Percentiles rank a stretch among this genome's conserved stretches.
Conservation (phyloP, 1,140 invertebrate genomes). For the Calliphora vicina region DNA sequence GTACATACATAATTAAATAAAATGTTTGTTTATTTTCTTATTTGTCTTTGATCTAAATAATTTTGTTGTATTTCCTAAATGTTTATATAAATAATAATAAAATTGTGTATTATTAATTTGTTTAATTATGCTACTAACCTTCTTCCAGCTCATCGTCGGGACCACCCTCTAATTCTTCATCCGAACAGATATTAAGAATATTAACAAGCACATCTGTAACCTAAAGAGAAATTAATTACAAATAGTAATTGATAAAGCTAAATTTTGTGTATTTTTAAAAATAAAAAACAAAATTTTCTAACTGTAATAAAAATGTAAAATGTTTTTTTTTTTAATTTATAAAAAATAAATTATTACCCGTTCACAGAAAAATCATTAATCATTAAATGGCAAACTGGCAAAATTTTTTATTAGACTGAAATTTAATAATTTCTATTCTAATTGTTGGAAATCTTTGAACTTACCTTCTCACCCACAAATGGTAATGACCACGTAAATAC, state of each 20-base stretch:
- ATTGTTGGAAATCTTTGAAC: neutral
- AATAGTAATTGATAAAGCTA: too few species aligned
- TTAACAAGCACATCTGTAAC: constrained; percentile 99
- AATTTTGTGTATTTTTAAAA: too few species aligned
- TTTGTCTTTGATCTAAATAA: neutral
- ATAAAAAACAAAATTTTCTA: neutral
- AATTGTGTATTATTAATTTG: neutral
- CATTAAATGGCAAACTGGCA: too few species aligned
- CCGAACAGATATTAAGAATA: constrained; percentile 99
- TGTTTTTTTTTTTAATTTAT: too few species aligned
- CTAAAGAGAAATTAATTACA: constrained; percentile 64
- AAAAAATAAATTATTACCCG: too few species aligned
- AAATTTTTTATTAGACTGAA: too few species aligned
- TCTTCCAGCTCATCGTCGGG: constrained; percentile 96
- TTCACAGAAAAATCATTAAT: too few species aligned
- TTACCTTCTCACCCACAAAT: constrained; percentile 98
- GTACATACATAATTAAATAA: neutral
- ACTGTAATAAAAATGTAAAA: too few species aligned
- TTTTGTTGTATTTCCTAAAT: neutral
- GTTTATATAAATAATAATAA: neutral
- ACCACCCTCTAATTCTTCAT: constrained; percentile 98
- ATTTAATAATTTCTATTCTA: neutral
- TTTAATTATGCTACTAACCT: constrained; percentile 70
- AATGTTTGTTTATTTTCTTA: neutral
- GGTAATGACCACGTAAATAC: constrained; percentile 99